These are phyloP conservation scores for Andrena chrysosceles DNA, from an alignment of 2,888 invertebrate genomes.

Conservation along the genomic window DNA sequence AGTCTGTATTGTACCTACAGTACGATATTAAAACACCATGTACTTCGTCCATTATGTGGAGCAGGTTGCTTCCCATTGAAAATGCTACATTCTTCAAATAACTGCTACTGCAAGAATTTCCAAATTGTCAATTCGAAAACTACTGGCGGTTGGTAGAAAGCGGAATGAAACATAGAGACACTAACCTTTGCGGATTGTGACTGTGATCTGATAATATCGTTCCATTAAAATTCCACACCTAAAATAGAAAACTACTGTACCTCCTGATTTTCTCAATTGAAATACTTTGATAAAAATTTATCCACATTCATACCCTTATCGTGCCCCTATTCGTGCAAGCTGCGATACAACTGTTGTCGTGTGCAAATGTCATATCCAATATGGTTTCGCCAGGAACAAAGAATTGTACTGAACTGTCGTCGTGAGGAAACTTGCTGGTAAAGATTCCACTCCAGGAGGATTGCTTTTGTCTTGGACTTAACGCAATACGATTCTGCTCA, in stretches of 20 bases:
- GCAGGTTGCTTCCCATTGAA: constrained; percentile 60
- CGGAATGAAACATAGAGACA: constrained; percentile 9
- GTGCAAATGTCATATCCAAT: constrained; percentile 76
- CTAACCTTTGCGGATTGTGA: constrained; percentile 55
- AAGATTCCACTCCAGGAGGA: constrained; percentile 75
- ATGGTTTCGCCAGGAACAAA: constrained; percentile 71
- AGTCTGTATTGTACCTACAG: constrained; percentile 46
- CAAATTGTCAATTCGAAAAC: not conserved
- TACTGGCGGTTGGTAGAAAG: not conserved
- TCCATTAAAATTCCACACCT: constrained; percentile 79
- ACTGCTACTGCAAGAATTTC: constrained; percentile 35
- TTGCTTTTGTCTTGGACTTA: constrained; percentile 81
- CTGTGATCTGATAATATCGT: constrained; percentile 42
- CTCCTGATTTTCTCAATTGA: not conserved
- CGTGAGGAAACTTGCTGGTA: constrained; percentile 63
- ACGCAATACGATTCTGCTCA: constrained; percentile 47
- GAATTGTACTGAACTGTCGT: constrained; percentile 76
- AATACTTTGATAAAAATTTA: not conserved
- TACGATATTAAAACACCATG: constrained; percentile 76
- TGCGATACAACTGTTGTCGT: constrained; percentile 73
- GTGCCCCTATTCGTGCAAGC: constrained; percentile 77
- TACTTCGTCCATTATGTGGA: constrained; percentile 77
- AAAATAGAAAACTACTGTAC: constrained; percentile 38
- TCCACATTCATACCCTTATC: constrained; percentile 71
- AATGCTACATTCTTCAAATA: constrained; percentile 60